A percentile compares a stretch with the other conserved stretches of the same genome.
Conservation (phyloP, 1,140 invertebrate species). For the Chrysoperla carnea region DNA sequence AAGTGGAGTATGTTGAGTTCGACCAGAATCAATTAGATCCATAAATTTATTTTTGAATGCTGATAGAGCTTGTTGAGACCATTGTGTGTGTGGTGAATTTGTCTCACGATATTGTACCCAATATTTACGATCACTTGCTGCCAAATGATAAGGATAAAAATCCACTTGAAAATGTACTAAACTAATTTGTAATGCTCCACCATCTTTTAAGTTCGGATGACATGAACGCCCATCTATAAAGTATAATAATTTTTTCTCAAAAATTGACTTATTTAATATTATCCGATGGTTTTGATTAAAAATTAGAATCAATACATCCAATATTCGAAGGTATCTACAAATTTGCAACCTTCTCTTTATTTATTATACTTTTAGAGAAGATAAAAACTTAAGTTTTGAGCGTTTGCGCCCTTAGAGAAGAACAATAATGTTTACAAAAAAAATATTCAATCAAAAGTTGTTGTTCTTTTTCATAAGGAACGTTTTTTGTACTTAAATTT, state of each 20-base stretch:
- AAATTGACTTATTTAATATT: too few species aligned
- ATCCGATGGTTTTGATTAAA: too few species aligned
- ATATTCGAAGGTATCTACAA: neutral
- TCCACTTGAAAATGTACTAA: slow-evolving; percentile 81
- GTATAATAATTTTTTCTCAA: too few species aligned
- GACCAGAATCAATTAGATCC: slow-evolving; percentile 39
- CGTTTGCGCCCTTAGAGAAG: too few species aligned
- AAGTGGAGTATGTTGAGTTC: slow-evolving; percentile 35
- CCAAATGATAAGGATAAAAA: slow-evolving; percentile 93
- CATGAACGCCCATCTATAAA: slow-evolving; percentile 56
- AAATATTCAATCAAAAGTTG: too few species aligned
- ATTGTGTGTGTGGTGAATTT: slow-evolving; percentile 48
- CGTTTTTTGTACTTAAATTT: too few species aligned
- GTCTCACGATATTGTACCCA: slow-evolving; percentile 63
- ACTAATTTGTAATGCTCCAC: slow-evolving; percentile 87
- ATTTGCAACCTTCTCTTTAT: too few species aligned
- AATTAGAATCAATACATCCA: neutral
- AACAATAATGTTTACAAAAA: too few species aligned
- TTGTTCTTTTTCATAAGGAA: too few species aligned
- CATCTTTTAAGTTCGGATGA: slow-evolving; percentile 68
- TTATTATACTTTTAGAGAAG: too few species aligned
- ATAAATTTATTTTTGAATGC: slow-evolving; percentile 46
- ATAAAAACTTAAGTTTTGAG: too few species aligned
- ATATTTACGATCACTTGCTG: slow-evolving; percentile 65
- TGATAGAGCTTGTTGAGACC: slow-evolving; percentile 51